phyloP scores from a whole-genome alignment of 2,888 invertebrate genomes.

The Epistrophe grossulariae region DNA sequence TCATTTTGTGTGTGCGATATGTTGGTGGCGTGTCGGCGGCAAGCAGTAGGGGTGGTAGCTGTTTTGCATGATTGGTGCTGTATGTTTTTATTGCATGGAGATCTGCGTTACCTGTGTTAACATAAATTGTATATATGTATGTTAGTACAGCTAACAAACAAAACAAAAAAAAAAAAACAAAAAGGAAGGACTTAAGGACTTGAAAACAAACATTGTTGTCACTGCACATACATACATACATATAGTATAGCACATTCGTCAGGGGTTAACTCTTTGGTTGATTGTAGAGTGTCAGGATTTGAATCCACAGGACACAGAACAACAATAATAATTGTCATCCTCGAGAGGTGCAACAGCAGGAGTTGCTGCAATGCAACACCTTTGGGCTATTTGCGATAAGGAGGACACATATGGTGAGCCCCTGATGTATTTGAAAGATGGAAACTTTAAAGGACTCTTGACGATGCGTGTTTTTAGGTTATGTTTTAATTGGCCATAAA shows the following conservation, averaged over 20 bases:
- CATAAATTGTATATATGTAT: conserved; percentile 36
- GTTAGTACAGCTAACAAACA: conserved; percentile 3
- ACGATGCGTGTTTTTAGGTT: conserved; percentile 81
- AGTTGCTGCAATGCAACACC: conserved; percentile 65
- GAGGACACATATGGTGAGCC: conserved; percentile 58
- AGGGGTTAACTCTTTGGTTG: conserved; percentile 74
- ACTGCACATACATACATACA: conserved; percentile 14
- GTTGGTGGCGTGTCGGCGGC: conserved; percentile 45
- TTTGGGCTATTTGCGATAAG: conserved; percentile 61
- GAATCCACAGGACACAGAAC: conserved; percentile 81
- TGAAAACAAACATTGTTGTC: conserved; percentile 62
- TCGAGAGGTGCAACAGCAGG: conserved; percentile 43
- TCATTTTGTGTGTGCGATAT: conserved; percentile 76
- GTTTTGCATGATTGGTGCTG: conserved; percentile 22
- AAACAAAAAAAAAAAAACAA: conserved; percentile 3
- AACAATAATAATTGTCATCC: conserved; percentile 60
- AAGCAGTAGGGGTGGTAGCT: conserved; percentile 14
- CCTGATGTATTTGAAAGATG: conserved; percentile 62
- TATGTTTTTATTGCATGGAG: neutral
- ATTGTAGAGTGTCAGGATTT: conserved; percentile 83
- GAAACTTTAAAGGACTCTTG: conserved; percentile 67
- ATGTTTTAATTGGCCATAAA: conserved; percentile 83
- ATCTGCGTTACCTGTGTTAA: conserved; percentile 64
- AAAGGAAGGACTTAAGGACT: conserved; percentile 57
- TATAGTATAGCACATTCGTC: conserved; percentile 61